phyloP scores from a whole-genome alignment of 2,888 invertebrate genomes.

The Dioctria linearis region DNA sequence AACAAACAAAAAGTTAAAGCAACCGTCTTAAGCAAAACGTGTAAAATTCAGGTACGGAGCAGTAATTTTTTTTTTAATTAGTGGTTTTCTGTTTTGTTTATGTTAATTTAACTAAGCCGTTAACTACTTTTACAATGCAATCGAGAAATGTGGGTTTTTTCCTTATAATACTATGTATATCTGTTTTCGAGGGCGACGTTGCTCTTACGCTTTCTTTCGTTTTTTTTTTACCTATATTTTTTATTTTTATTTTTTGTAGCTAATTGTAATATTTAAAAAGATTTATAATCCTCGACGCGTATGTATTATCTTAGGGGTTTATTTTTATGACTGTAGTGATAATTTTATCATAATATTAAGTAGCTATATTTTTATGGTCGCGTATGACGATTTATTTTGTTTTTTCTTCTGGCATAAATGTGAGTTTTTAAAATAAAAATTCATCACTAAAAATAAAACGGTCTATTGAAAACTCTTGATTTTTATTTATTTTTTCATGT shows the following conservation, averaged over 20 bases:
- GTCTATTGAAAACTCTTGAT: constrained; percentile 45
- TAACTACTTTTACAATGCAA: constrained; percentile 49
- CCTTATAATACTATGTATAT: constrained; percentile 38
- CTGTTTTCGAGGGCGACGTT: constrained; percentile 47
- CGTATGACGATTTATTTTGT: constrained; percentile 51
- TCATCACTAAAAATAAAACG: constrained; percentile 52
- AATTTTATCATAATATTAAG: constrained; percentile 53
- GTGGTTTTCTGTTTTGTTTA: constrained; percentile 40
- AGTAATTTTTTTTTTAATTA: constrained; percentile 26
- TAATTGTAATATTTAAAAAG: constrained; percentile 50
- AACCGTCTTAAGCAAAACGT: constrained; percentile 30
- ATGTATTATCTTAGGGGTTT: constrained; percentile 53
- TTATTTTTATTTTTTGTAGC: constrained; percentile 15
- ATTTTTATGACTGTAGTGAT: constrained; percentile 53
- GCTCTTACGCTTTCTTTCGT: constrained; percentile 45
- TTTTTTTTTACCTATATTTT: constrained; percentile 19
- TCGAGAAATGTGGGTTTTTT: constrained; percentile 37
- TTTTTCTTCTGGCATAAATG: constrained; percentile 53
- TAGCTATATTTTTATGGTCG: constrained; percentile 53
- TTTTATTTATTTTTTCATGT: constrained; percentile 9
- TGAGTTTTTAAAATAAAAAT: constrained; percentile 54
- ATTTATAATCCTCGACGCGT: constrained; percentile 51
- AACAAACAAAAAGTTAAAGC: neutral
- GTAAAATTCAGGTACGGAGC: constrained; percentile 18
- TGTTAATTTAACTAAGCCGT: constrained; percentile 33